These are phyloP conservation scores for Halichondria panicea DNA, from an alignment of 37 sponge, comb jelly and placozoan genomes.

Conservation along the genomic window DNA sequence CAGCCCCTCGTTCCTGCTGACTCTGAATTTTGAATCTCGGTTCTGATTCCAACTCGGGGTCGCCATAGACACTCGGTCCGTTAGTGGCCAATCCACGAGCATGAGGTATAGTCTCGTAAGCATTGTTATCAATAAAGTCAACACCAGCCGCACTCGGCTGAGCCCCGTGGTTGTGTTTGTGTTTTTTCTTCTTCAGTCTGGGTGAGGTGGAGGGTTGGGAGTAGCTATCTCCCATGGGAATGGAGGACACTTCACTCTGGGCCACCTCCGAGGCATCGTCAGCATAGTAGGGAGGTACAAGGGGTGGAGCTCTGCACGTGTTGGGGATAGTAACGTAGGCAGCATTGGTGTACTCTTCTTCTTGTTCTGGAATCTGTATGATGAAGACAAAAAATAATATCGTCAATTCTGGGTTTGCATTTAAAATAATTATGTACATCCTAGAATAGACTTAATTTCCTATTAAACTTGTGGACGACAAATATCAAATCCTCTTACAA, in stretches of 20 bases:
- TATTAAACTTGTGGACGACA: too few species aligned
- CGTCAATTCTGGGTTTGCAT: too few species aligned
- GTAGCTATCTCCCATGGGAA: slow-evolving; percentile 26
- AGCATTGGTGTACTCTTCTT: too few species aligned
- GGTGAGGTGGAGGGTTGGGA: slow-evolving; percentile 13
- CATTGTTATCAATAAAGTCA: slow-evolving; percentile 34
- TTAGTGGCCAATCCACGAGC: neutral
- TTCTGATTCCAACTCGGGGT: neutral
- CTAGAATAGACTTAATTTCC: too few species aligned
- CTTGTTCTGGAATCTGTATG: too few species aligned
- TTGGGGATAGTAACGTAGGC: too few species aligned
- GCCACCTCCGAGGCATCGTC: slow-evolving; percentile 7
- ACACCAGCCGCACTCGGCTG: neutral
- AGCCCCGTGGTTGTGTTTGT: neutral
- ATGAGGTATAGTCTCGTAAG: slow-evolving; percentile 5
- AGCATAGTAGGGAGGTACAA: neutral
- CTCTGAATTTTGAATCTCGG: slow-evolving; percentile 23
- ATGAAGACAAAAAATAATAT: too few species aligned
- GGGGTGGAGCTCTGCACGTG: too few species aligned
- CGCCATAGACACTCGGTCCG: neutral
- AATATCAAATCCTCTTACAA: too few species aligned
- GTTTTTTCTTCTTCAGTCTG: neutral
- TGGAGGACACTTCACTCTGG: slow-evolving; percentile 15
- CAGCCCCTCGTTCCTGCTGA: neutral
- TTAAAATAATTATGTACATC: too few species aligned